Evolutionary conservation across 2,113 vertebrate genomes (phyloP).

Genomic region (Saimiri boliviensis): DNA sequence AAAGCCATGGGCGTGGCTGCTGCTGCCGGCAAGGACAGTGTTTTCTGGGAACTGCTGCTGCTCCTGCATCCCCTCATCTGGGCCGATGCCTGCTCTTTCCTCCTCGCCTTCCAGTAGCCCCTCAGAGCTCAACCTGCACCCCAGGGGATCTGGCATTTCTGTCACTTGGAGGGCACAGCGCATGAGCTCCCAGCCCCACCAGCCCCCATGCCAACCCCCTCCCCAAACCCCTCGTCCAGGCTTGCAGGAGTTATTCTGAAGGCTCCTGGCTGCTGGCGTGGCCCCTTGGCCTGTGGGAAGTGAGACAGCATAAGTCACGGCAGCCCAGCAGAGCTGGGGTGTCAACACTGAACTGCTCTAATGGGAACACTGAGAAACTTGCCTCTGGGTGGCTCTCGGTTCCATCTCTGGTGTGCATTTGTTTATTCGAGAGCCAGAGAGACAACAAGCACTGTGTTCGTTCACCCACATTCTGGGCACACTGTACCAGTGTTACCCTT

Average conservation of each 20-base stretch:
- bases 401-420: not conserved
- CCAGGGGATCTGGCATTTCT: not conserved
- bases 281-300: not conserved
- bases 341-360: not conserved
- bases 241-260: not conserved
- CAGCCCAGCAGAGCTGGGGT: not conserved
- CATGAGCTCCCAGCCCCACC: fast-evolving
- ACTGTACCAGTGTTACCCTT: not conserved
- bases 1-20: fast-evolving
- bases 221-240: not conserved
- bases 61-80: not conserved
- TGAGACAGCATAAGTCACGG: not conserved
- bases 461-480: not conserved
- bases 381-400: not conserved
- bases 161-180: not conserved
- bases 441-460: not conserved
- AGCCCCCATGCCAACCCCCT: fast-evolving
- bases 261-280: too few species aligned
- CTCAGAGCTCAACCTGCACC: not conserved
- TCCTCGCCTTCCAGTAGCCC: too few species aligned
- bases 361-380: not conserved
- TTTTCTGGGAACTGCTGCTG: not conserved
- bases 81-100: fast-evolving
- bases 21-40: too few species aligned
- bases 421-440: slow-evolving; percentile 3